Base-by-base conservation (phyloP, 1,140 invertebrate genomes). In the Euwallacea similis region DNA sequence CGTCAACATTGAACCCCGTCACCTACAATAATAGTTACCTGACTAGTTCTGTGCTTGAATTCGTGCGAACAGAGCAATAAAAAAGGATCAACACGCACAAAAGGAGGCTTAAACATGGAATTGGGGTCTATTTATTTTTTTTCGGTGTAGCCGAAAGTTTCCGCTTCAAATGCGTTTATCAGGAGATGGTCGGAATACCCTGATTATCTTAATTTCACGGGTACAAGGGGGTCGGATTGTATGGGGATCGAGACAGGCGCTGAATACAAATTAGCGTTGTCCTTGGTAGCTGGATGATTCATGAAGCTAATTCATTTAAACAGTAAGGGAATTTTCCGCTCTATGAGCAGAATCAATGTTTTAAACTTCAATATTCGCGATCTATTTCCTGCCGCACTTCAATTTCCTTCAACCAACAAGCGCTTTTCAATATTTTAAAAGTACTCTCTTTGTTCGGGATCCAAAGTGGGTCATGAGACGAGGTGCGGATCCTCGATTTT, bases 191-290 rank as follows among this genome's bases (percentile, higher is more conserved):
- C 42, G 21, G 56, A 56, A 46, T 59, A 10, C 33, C 41, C 44
- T 69, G 66, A 69, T 69, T 60, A 69, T 69, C 56, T 61, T 69
- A 69, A 67, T 69, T 69, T 69, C 44, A 44, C 55, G 46, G 13
- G 7, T 16, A 21, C 46, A 7, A 50, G 46, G 46, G 46, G 15
- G 65, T 56, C 42, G 15, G 58, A 67, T 56, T 67, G 58, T 21
- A 61, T 61, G 43, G 58, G 66, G 65, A 68, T 15, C 7, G 8
- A 55, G 13, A 42, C 55, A 11, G 46, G 13, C 56, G 21, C 13
- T 21, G 56, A 60, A 69, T 69, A 69, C 58, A 47, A 69, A 69
- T 60, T 69, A 59, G 43, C 11, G 42, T 10, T 43, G 42, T 43
- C 55, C n/a, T 7, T 11, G 8, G 10, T 21, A 16, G 9, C 10